These are phyloP conservation scores for Hippopotamus amphibius DNA, from an alignment of 2,113 vertebrate species.

Conservation along the genomic window DNA sequence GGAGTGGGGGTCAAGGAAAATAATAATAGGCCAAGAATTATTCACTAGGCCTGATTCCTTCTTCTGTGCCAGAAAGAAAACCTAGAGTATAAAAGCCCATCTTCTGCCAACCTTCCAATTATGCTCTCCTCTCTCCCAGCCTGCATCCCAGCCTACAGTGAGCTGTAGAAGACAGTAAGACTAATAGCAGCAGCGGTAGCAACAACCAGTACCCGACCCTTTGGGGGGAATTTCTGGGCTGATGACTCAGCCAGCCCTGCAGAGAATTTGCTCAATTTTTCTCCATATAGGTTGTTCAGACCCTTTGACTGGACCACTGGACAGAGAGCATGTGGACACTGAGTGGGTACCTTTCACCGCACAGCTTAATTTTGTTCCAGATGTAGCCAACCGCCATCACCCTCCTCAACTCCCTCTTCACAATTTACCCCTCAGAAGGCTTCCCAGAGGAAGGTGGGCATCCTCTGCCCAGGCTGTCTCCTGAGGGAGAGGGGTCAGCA, in stretches of 20 bases:
- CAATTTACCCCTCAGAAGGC: not conserved
- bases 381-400: not conserved
- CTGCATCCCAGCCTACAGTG: not conserved
- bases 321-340: not conserved
- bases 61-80: not conserved
- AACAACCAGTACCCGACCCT: not conserved
- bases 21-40: not conserved
- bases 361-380: not conserved
- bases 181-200: not conserved
- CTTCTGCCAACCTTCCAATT: not conserved
- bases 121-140: not conserved
- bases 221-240: not conserved
- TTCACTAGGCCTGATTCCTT: not conserved
- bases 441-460: rapidly evolving
- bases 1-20: not conserved
- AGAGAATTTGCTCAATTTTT: not conserved
- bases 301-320: not conserved
- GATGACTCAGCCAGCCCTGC: not conserved
- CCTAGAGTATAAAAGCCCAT: not conserved
- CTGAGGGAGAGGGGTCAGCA: not conserved
- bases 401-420: not conserved
- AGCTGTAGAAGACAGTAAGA: not conserved
- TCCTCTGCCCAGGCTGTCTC: not conserved
- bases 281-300: not conserved
- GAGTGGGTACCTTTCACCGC: not conserved